A percentile compares a stretch with the other conserved stretches of the same genome.
These are phyloP conservation scores for Phyllopteryx taeniolatus DNA, from an alignment of 2,113 vertebrate genomes.

Conservation along the genomic window DNA sequence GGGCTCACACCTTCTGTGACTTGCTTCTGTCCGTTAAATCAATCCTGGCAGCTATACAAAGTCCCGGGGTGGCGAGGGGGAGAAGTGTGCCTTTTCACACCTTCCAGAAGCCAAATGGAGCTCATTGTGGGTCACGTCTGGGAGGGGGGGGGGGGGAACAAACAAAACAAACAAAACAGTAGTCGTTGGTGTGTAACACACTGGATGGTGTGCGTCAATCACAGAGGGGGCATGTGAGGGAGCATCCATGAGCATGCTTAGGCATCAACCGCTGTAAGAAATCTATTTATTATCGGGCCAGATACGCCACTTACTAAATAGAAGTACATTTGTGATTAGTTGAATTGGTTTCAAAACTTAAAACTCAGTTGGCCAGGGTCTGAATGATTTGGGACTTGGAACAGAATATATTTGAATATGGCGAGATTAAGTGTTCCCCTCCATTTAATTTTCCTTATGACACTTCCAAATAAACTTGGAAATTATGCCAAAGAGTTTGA, in stretches of 20 bases:
- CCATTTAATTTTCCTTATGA: not conserved
- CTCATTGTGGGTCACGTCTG: conserved; percentile 43
- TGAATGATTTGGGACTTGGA: not conserved
- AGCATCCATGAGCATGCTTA: conserved; percentile 56
- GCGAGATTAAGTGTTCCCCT: not conserved
- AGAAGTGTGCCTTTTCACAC: conserved; percentile 71
- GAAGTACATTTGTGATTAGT: too few relatives aligned
- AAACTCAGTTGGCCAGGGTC: not conserved
- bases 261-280: conserved; percentile 45
- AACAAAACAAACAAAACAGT: conserved; percentile 9
- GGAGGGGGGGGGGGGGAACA: too few relatives aligned
- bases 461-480: not conserved
- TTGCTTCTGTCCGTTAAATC: conserved; percentile 62
- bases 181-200: conserved; percentile 24
- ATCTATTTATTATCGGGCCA: conserved; percentile 34
- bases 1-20: conserved; percentile 61
- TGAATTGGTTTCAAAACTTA: not conserved
- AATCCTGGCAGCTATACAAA: conserved; percentile 55
- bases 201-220: conserved; percentile 59
- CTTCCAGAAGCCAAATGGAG: conserved; percentile 71
- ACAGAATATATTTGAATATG: not conserved
- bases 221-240: conserved; percentile 16
- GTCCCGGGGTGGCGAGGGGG: conserved; percentile 11
- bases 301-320: not conserved
- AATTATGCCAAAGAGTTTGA: conserved; percentile 2